phyloP scores from a whole-genome alignment of 2,797 vertebrate genomes.

The Chelidonichthys spinosus region DNA sequence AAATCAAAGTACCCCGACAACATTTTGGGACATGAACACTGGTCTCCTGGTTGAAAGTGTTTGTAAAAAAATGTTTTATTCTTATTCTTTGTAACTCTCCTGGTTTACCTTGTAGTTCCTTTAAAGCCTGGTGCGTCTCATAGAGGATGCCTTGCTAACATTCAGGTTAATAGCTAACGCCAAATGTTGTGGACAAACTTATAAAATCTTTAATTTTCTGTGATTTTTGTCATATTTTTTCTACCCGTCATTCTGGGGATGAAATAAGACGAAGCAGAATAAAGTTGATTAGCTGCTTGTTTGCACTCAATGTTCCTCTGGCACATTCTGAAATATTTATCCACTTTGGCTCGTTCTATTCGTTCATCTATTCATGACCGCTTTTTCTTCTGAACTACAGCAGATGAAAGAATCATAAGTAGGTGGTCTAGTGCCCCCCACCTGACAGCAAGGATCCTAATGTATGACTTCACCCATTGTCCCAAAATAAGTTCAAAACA shows the following conservation, averaged over 20 bases:
- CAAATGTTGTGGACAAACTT: background rate
- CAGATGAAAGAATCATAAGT: slow-evolving; percentile 66
- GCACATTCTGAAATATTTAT: slow-evolving; percentile 72
- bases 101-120: no score
- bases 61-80: no score
- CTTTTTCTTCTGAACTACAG: slow-evolving; percentile 66
- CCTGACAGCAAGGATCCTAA: slow-evolving; percentile 50
- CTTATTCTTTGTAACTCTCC: background rate
- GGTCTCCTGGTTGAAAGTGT: no score
- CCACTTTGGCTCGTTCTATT: slow-evolving; percentile 50
- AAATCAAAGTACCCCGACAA: no score
- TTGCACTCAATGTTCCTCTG: slow-evolving; percentile 48
- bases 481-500: slow-evolving; percentile 45
- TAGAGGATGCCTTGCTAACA: no score
- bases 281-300: slow-evolving; percentile 41
- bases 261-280: slow-evolving; percentile 39
- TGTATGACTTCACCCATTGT: slow-evolving; percentile 56
- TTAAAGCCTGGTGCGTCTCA: no score
- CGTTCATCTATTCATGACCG: slow-evolving; percentile 74
- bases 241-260: slow-evolving; percentile 21
- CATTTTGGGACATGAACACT: no score
- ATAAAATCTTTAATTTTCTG: background rate
- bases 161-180: background rate
- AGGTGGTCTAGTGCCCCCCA: slow-evolving; percentile 39
- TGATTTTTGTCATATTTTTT: slow-evolving; percentile 23